These are phyloP conservation scores for Eucidaris tribuloides DNA, from an alignment of 35 echinoderm and acorn worm genomes.

Conservation along the genomic window DNA sequence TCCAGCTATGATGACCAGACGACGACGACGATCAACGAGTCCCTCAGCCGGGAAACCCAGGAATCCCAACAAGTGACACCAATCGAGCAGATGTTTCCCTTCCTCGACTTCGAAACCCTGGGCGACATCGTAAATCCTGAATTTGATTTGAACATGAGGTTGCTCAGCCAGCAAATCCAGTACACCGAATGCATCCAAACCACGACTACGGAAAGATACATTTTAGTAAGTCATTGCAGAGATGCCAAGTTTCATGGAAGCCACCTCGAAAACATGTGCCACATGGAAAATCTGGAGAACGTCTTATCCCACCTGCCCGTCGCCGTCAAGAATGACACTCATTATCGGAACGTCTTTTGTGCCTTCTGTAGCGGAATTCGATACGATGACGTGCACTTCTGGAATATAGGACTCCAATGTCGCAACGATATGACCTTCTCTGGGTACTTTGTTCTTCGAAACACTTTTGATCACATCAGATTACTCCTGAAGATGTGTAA, in stretches of 20 bases:
- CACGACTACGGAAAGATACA: neutral
- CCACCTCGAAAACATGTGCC: neutral
- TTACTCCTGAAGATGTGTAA: no score
- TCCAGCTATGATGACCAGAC: no score
- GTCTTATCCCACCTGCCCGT: neutral
- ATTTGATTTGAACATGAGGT: neutral
- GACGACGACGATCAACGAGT: no score
- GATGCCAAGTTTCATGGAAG: neutral
- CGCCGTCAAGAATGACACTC: neutral
- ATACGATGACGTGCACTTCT: neutral
- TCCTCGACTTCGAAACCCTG: neutral
- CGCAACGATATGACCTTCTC: no score
- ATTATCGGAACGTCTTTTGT: conserved; percentile 1
- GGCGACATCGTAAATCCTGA: neutral
- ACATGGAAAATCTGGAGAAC: neutral
- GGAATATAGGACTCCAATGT: neutral
- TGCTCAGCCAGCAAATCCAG: neutral
- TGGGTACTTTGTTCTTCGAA: no score
- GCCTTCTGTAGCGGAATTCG: neutral
- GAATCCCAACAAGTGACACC: neutral
- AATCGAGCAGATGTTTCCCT: neutral
- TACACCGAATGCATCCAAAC: neutral
- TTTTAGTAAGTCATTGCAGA: neutral
- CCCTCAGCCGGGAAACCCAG: no score
- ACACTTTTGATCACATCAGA: no score